Evolutionary conservation across 1,140 invertebrate genomes (phyloP).

Genomic region (Aphaenogaster rudis): DNA sequence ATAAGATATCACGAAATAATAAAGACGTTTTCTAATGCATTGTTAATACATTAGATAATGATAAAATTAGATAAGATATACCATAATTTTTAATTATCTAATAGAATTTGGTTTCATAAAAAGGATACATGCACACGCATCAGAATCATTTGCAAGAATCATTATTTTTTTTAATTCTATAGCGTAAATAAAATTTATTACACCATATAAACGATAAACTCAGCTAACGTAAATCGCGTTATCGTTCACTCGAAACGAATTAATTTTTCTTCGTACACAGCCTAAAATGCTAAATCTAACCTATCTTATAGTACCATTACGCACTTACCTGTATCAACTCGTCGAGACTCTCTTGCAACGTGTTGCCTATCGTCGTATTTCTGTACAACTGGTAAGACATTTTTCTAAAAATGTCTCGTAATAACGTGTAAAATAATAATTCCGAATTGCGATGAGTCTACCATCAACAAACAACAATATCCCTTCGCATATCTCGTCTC

Average conservation of each 20-base stretch:
- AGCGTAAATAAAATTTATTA: conserved; percentile 7
- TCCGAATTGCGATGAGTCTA: not conserved
- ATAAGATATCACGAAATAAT: not conserved
- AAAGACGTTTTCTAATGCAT: not conserved
- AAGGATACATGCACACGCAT: not conserved
- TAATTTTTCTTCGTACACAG: conserved; percentile 1
- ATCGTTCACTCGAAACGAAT: not conserved
- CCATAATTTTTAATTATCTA: not conserved
- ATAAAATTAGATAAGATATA: not conserved
- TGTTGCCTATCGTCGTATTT: conserved; percentile 98
- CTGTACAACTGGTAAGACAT: conserved; percentile 99
- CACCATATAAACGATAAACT: not conserved
- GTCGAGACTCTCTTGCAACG: conserved; percentile 97
- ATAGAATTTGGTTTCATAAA: not conserved
- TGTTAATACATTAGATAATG: not conserved
- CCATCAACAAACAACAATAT: conserved; percentile 30
- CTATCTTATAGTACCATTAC: conserved; percentile 12
- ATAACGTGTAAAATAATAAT: conserved; percentile 13
- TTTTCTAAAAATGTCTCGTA: conserved; percentile 55
- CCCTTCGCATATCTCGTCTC: not conserved
- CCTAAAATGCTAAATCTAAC: conserved; percentile 53
- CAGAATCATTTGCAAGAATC: not conserved
- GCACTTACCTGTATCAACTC: conserved; percentile 94
- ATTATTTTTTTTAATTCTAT: not conserved
- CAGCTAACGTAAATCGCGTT: not conserved